Evolutionary conservation across 2,797 vertebrate genomes (phyloP).

Genomic region (Coreius guichenoti): DNA sequence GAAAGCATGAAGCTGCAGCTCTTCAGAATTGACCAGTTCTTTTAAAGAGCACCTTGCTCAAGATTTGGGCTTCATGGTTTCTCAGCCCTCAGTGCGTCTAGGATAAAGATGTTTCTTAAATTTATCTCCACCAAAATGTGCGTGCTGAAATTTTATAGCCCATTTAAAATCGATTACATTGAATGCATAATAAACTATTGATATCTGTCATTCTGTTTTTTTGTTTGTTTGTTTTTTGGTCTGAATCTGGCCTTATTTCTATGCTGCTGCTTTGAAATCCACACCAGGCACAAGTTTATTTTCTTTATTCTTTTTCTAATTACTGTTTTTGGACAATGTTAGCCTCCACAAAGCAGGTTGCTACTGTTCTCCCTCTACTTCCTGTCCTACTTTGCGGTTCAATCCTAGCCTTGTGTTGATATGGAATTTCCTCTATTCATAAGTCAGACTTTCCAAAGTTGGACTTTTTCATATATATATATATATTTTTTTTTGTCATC

Average conservation of each 20-base stretch:
- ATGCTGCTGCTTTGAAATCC: not conserved
- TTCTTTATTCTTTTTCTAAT: conserved; percentile 14
- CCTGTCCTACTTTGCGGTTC: conserved; percentile 21
- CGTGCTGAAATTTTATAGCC: not conserved
- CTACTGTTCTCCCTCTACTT: conserved; percentile 47
- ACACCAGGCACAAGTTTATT: conserved; percentile 8
- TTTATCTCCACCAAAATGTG: not conserved
- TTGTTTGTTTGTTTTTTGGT: conserved; percentile 2
- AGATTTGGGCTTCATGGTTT: not conserved
- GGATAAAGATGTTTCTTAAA: not conserved
- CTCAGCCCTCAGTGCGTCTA: not conserved
- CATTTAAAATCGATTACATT: not conserved
- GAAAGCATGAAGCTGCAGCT: not conserved
- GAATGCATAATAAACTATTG: not conserved
- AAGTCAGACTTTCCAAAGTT: conserved; percentile 38
- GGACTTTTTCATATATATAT: conserved; percentile 34
- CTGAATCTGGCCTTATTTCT: not conserved
- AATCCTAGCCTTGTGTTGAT: conserved; percentile 38
- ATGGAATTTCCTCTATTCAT: conserved; percentile 48
- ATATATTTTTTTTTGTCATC: not conserved
- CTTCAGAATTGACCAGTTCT: not conserved
- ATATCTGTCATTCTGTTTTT: not conserved
- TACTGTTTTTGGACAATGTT: conserved; percentile 14
- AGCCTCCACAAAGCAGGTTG: conserved; percentile 2
- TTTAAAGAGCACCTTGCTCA: not conserved